Percentiles rank a stretch among this genome's conserved stretches.
These are phyloP conservation scores for Scaptomyza graminum DNA, from an alignment of 1,140 invertebrate species.

Conservation along the genomic window DNA sequence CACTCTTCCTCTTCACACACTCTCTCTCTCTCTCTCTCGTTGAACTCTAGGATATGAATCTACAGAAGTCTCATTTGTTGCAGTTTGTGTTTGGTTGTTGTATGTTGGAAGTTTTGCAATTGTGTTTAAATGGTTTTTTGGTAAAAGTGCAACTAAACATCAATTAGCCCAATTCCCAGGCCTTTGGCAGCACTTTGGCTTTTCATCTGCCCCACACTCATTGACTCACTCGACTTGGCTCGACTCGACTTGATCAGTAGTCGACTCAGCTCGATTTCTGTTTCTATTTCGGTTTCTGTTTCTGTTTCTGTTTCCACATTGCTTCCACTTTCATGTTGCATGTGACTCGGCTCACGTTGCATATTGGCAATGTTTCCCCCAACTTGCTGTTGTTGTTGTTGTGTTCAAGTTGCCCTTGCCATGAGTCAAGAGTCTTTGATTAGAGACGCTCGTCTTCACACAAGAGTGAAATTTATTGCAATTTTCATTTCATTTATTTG, in stretches of 20 bases:
- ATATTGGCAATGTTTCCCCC: slow-evolving; percentile 62
- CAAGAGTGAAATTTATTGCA: slow-evolving; percentile 78
- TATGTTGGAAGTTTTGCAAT: slow-evolving; percentile 26
- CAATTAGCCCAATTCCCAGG: slow-evolving; percentile 82
- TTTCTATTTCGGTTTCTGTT: slow-evolving; percentile 50
- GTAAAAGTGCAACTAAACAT: slow-evolving; percentile 82
- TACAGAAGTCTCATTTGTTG: slow-evolving; percentile 34
- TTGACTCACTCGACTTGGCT: neutral
- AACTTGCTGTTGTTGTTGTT: slow-evolving; percentile 31
- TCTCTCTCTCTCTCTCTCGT: neutral
- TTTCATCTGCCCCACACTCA: slow-evolving; percentile 27
- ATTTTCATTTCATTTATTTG: slow-evolving; percentile 72
- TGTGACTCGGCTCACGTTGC: slow-evolving; percentile 76
- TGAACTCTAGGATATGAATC: slow-evolving; percentile 48
- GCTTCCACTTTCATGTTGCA: slow-evolving; percentile 66
- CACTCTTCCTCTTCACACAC: neutral
- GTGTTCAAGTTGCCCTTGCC: slow-evolving; percentile 58
- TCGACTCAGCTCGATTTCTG: slow-evolving; percentile 18
- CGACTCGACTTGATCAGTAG: neutral
- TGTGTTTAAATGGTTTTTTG: slow-evolving; percentile 69
- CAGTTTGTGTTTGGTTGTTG: slow-evolving; percentile 29
- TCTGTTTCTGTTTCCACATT: slow-evolving; percentile 54
- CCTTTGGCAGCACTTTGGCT: slow-evolving; percentile 62
- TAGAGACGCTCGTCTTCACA: slow-evolving; percentile 71
- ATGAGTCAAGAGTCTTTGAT: slow-evolving; percentile 54